Conservation (phyloP, 2,888 invertebrate species). For the Petrophora chlorosata region DNA sequence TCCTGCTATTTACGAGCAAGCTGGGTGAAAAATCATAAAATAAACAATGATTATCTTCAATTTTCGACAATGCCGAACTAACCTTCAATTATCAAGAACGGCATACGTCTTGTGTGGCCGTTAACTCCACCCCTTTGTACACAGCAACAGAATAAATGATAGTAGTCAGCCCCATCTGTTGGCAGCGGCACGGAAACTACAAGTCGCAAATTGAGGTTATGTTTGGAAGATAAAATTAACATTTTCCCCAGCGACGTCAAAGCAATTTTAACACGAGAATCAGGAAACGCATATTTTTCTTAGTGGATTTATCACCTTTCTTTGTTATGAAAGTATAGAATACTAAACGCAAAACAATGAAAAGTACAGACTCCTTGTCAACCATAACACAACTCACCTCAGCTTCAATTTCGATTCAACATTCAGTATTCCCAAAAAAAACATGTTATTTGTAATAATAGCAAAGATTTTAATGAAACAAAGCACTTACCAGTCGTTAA, state of each 20-base stretch:
- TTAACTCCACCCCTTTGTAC: background rate
- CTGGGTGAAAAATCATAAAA: background rate
- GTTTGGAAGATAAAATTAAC: slow-evolving; percentile 55
- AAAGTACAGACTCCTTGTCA: slow-evolving; percentile 49
- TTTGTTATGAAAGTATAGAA: background rate
- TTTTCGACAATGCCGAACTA: background rate
- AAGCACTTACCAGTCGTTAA: slow-evolving; percentile 55
- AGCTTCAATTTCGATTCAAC: slow-evolving; percentile 7
- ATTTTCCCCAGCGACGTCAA: too few relatives aligned
- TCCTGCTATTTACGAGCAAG: background rate
- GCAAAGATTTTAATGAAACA: background rate
- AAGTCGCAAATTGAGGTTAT: slow-evolving; percentile 27
- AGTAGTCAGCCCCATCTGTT: slow-evolving; percentile 19
- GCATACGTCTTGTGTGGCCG: background rate
- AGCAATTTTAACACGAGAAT: too few relatives aligned
- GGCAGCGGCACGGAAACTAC: background rate
- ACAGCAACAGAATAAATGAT: too few relatives aligned
- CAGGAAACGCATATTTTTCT: too few relatives aligned
- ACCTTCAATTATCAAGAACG: background rate
- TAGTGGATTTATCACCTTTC: too few relatives aligned
- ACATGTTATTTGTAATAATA: background rate
- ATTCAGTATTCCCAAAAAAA: background rate
- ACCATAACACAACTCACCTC: slow-evolving; percentile 33
- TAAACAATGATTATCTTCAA: background rate
- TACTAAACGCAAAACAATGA: slow-evolving; percentile 9